phyloP scores from a whole-genome alignment of 64 coral and sea anemone species.

The Pachyseris speciosa region DNA sequence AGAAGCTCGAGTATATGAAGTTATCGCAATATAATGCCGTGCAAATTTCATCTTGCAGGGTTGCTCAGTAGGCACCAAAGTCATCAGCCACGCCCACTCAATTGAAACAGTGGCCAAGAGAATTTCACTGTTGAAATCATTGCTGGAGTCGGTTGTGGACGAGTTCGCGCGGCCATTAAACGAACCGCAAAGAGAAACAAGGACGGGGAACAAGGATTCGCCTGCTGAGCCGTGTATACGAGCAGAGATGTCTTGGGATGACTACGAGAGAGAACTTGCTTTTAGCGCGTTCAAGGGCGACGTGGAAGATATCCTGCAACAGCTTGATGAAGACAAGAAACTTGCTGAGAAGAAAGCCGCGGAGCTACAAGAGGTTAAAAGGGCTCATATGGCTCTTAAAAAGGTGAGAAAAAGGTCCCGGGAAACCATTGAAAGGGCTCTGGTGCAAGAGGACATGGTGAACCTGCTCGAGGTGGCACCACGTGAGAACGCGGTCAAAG shows the following conservation, averaged over 20 bases:
- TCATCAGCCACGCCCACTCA: neutral
- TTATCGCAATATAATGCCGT: neutral
- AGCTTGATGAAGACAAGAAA: constrained; percentile 23
- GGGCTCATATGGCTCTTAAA: constrained; percentile 25
- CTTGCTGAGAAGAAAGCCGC: neutral
- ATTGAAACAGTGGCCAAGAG: constrained; percentile 5
- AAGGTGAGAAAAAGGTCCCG: constrained; percentile 38
- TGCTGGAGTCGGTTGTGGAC: constrained; percentile 19
- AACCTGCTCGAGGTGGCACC: neutral
- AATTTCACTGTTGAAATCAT: constrained; percentile 8
- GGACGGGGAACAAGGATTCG: neutral
- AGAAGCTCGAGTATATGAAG: no score
- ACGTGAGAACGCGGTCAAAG: neutral
- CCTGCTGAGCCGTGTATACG: neutral
- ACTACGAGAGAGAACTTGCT: constrained; percentile 46
- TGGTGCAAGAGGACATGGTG: neutral
- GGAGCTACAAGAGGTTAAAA: neutral
- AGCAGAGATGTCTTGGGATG: constrained; percentile 58
- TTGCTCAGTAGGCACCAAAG: constrained; percentile 10
- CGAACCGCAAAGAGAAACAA: neutral
- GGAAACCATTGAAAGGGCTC: neutral
- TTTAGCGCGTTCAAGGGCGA: constrained; percentile 30
- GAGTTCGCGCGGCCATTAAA: constrained; percentile 15
- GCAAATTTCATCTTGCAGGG: neutral
- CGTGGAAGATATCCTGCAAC: constrained; percentile 35